These are phyloP conservation scores for Cassiopea andromeda DNA, from an alignment of 30 jellyfish, hydroid and myxozoan genomes.

Conservation along the genomic window DNA sequence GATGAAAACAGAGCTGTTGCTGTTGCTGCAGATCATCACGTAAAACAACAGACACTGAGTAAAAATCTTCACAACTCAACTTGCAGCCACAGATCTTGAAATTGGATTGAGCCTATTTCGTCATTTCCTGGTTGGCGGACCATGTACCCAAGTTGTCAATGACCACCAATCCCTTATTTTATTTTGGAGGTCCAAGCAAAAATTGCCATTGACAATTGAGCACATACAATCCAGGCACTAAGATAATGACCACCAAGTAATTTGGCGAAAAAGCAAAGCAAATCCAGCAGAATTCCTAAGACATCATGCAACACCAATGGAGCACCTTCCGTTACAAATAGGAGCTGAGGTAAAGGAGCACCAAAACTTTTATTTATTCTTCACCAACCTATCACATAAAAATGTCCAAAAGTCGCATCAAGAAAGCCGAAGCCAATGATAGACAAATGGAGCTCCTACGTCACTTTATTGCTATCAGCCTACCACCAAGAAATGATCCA, in stretches of 20 bases:
- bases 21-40: constrained; percentile 25
- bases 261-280: constrained; percentile 27
- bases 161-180: constrained; percentile 13
- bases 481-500: constrained; percentile 24
- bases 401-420: constrained; percentile 15
- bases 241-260: constrained; percentile 10
- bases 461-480: constrained; percentile 29
- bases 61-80: constrained; percentile 45
- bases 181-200: neutral
- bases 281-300: constrained; percentile 24
- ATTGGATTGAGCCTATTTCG: neutral
- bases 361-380: neutral
- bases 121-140: constrained; percentile 14
- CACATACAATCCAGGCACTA: constrained; percentile 16
- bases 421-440: constrained; percentile 18
- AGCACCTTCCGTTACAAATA: neutral
- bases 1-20: constrained; percentile 57
- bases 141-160: neutral
- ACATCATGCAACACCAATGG: constrained; percentile 34
- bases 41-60: constrained; percentile 48
- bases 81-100: constrained; percentile 14
- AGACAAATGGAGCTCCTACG: constrained; percentile 13
- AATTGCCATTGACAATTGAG: constrained; percentile 2
- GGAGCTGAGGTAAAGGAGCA: neutral
- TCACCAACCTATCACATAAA: constrained; percentile 29